Base-by-base conservation (phyloP, 2,888 invertebrate genomes). In the Oxyteleia sp. region DNA sequence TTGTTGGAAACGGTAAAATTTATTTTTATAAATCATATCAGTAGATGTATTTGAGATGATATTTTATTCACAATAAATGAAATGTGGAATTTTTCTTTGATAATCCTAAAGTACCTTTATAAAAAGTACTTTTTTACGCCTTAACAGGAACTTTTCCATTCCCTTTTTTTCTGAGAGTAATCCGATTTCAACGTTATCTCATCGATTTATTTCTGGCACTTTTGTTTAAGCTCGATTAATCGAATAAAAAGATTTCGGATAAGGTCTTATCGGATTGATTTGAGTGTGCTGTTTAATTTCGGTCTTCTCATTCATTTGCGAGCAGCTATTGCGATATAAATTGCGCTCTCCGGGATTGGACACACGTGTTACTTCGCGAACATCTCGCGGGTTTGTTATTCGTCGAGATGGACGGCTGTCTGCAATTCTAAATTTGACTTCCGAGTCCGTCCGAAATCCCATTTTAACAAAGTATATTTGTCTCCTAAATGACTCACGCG, bases 391-490 rank as follows among this genome's bases (percentile, higher is more conserved):
- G 51, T 72, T 79, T 79, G 78, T 69, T 78, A 55, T 78, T 69
- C 63, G 29, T 4, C 23, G 68, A 47, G 38, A 63, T 63, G 38
- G 64, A 57, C 64, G 45, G 68, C 61, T 45, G 29, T 74, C 74
- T 47, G 55, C 55, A 32, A 23, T 53, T 82, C 82, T 82, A 82
- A 76, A 64, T 82, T 71, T 76, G 82, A 82, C 71, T 71, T 53
- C 49, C 71, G 64, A 75, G 57, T 64, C 23, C 55, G 43, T 26
- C 41, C 59, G 26, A 63, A 69, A 69, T 61, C 47, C 59, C 20
- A 45, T 81, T 71, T 82, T 26, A 8, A 64, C 61, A 41, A 51
- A 55, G 75, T 82, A 82, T 82, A 82, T 82, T 82, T 66, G 75
- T 59, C 75, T 59, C 35, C 43, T n/a, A 10, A 61, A 57, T 81